Evolutionary conservation across 2,113 vertebrate species (phyloP), one percentile per base, ranked within the genome.

Genomic region (Channa maculata): DNA sequence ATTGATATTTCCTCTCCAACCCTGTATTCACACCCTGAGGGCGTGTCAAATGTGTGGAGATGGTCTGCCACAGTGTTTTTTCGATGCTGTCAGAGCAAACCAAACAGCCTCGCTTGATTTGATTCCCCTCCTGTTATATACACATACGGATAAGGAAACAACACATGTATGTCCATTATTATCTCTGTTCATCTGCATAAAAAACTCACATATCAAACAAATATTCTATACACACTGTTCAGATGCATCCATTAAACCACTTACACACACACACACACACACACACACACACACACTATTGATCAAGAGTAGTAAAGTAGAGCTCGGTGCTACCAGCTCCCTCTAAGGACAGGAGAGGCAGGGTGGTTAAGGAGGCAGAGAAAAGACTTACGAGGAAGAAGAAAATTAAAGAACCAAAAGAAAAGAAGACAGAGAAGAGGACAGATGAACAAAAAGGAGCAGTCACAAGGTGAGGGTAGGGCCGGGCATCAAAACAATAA

Each of bases 51-150:
- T 81, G 82, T 86, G 80, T 86, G 74, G 77, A 87, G 84, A 87
- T 85, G 88, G 84, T 90, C 61, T 82, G 76, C 75, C 82, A 79
- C 84, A 15, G 67, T 83, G 82, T 82, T 83, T 86, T 84, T 91
- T 72, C 75, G 74, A 63, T 41, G 43, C 71, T 65, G 65, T 75
- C 38, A 49, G 61, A 80, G 77, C 8, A 41, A 79, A 86, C 68
- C 77, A 90, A 90, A 85, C 81, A 75, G 73, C 67, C 75, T 65
- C 66, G 57, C 44, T 64, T 11, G 59, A 84, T 84, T 79, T 66
- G 13, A 72, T 83, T 80, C 82, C 75, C 72, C 73, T 83, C 67
- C 75, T 8, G 50, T 84, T 86, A 34, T 10, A 33, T 46, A 8
- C 71, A 50, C 72, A 52, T 48, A 66, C 48, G 68, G 33, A 76